Base-by-base conservation (phyloP, 2,888 invertebrate species). In the Isotomurus palustris region DNA sequence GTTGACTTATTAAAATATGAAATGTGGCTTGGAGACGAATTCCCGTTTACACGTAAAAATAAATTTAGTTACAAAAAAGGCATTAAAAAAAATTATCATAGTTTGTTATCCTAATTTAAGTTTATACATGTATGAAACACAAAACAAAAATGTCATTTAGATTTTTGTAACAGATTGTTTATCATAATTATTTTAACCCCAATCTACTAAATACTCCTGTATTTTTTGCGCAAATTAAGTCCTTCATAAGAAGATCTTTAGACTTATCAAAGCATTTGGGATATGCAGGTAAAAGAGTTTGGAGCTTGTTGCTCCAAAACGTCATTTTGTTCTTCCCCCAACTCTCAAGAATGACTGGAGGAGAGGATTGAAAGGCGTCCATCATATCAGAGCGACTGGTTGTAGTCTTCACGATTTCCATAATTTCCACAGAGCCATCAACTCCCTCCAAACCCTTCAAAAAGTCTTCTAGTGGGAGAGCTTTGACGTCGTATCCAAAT, bases 131-230 rank as follows among this genome's bases (percentile, higher is more conserved):
- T n/a, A n/a, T n/a, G n/a, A n/a, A n/a, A n/a, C n/a, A n/a, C n/a
- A n/a, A n/a, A n/a, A n/a, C n/a, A n/a, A n/a, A n/a, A n/a, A n/a
- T n/a, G n/a, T n/a, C n/a, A n/a, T n/a, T n/a, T n/a, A n/a, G n/a
- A n/a, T n/a, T n/a, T n/a, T n/a, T n/a, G n/a, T n/a, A n/a, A n/a
- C n/a, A n/a, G n/a, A n/a, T n/a, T n/a, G n/a, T n/a, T n/a, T n/a
- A n/a, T n/a, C n/a, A n/a, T n/a, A n/a, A n/a, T n/a, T n/a, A n/a
- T n/a, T 28, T 44, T 45, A 60, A 49, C 35, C 50, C 50, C 27
- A 60, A 43, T 19, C 56, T 60, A 3, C 51, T 35, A 53, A 60
- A 60, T 5, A 60, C 24, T 14, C 59, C 59, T 2, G 52, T 45
- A 14, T 1, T 17, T 38, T 56, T 60, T 1, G 59, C 59, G 48